Base-by-base conservation (phyloP, 2,113 vertebrate species). In the Lagenorhynchus albirostris region DNA sequence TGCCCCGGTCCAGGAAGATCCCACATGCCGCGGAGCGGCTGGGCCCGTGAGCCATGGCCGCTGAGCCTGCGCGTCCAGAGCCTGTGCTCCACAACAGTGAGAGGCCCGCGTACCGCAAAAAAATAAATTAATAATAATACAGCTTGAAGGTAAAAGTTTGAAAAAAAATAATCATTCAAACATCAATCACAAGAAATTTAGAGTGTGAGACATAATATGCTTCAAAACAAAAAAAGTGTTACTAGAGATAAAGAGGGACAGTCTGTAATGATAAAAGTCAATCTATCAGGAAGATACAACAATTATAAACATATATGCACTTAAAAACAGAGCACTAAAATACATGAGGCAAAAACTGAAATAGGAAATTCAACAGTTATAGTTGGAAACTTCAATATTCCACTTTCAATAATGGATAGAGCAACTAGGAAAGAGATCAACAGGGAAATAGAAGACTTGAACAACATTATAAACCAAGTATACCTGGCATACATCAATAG, bases 101-200 rank as follows among this genome's bases (percentile, higher is more conserved):
- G 47, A 50, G 12, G 12, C 47, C 12, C 12, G 12, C 0, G 0
- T 1, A 13, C 3, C 2, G 12, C 12, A 47, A 47, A 47, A 47
- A 47, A 47, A 50, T 1, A 13, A 47, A 47, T 41, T 41, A 41
- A 41, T 41, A 50, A 13, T 13, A 50, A 13, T 50, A 50, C 36
- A 94, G 31, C 23, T 47, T 47, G 8, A 87, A 68, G 25, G 31
- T 47, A 38, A 77, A 79, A 79, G 29, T 10, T 41, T 67, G 21
- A 44, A 58, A n/a, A 77, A 58, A 77, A 20, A 86, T 26, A 63
- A 53, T 84, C 33, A 44, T 4, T 2, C 31, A 68, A 86, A 77
- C 9, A 83, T 23, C 36, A 83, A 47, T 38, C 15, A 31, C 8
- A 60, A 68, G 25, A 84, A 91, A 84, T 60, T 36, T 60, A 47